Percentiles rank a stretch among this genome's conserved stretches.
phyloP scores from a whole-genome alignment of 2,888 invertebrate genomes.

The Lepas anatifera region DNA sequence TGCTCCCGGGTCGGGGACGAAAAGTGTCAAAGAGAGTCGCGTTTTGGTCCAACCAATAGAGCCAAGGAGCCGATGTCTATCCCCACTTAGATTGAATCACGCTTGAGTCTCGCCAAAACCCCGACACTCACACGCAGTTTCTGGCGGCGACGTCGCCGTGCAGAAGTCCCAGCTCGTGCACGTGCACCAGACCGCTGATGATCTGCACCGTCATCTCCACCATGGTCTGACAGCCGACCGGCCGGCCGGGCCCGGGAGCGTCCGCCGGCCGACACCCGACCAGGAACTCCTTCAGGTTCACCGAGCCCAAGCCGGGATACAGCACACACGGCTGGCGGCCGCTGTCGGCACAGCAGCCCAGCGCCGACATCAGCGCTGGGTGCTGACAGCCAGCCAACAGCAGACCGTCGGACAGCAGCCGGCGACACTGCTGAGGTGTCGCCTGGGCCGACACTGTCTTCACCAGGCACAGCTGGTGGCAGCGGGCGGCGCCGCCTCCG shows the following conservation, averaged over 20 bases:
- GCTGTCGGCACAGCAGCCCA: constrained; percentile 23
- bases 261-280: not conserved
- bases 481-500: not conserved
- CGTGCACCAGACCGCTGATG: not conserved
- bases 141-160: constrained; percentile 8
- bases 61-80: no score
- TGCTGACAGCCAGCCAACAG: constrained; percentile 23
- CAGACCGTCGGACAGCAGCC: constrained; percentile 22
- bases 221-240: not conserved
- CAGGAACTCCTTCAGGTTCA: constrained; percentile 22
- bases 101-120: no score
- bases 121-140: constrained; percentile 4
- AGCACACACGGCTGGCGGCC: constrained; percentile 23
- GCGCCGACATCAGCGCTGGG: constrained; percentile 22
- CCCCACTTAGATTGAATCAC: no score
- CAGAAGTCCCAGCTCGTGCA: not conserved
- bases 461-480: not conserved
- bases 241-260: not conserved
- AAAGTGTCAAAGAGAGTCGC: no score
- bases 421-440: constrained; percentile 18
- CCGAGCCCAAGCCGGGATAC: constrained; percentile 22
- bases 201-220: constrained; percentile 10
- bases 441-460: not conserved
- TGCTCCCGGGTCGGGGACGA: no score
- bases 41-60: no score